Percentiles rank a stretch among this genome's conserved stretches.
Evolutionary conservation across 1,140 invertebrate genomes (phyloP).

Genomic region (Brachionus rotundiformis): DNA sequence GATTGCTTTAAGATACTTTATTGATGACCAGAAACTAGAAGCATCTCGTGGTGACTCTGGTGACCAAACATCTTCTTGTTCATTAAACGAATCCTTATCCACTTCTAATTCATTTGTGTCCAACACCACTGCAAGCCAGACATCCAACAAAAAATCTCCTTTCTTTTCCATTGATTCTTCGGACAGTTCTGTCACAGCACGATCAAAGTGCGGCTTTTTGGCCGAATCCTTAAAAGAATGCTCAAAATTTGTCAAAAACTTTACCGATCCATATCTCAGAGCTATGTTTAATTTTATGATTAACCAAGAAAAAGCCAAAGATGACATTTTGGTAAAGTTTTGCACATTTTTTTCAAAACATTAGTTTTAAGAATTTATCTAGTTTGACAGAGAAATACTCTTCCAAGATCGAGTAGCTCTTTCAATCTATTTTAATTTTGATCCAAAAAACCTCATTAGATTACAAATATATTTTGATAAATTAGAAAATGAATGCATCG

Average conservation of each 20-base stretch:
- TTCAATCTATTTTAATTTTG: slow-evolving; percentile 27
- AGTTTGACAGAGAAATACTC: slow-evolving; percentile 25
- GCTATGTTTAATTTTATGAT: slow-evolving; percentile 89
- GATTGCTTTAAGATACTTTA: slow-evolving; percentile 41
- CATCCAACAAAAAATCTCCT: background rate
- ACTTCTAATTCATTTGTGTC: background rate
- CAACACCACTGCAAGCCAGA: background rate
- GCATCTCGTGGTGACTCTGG: background rate
- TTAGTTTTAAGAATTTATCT: background rate
- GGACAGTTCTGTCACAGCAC: background rate
- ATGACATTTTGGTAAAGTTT: slow-evolving; percentile 73
- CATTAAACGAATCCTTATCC: background rate
- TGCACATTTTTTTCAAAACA: background rate
- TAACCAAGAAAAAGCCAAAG: slow-evolving; percentile 75
- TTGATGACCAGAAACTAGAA: slow-evolving; percentile 39
- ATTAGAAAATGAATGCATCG: slow-evolving; percentile 70
- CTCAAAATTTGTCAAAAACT: slow-evolving; percentile 70
- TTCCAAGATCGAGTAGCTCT: slow-evolving; percentile 22
- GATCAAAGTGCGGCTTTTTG: background rate
- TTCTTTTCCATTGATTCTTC: slow-evolving; percentile 10
- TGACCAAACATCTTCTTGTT: background rate
- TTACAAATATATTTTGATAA: slow-evolving; percentile 66
- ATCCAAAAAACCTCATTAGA: slow-evolving; percentile 14
- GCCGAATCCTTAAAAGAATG: slow-evolving; percentile 70
- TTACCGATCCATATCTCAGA: slow-evolving; percentile 83